Base-by-base conservation (phyloP, 2,888 invertebrate genomes). In the Odontomyia ornata region DNA sequence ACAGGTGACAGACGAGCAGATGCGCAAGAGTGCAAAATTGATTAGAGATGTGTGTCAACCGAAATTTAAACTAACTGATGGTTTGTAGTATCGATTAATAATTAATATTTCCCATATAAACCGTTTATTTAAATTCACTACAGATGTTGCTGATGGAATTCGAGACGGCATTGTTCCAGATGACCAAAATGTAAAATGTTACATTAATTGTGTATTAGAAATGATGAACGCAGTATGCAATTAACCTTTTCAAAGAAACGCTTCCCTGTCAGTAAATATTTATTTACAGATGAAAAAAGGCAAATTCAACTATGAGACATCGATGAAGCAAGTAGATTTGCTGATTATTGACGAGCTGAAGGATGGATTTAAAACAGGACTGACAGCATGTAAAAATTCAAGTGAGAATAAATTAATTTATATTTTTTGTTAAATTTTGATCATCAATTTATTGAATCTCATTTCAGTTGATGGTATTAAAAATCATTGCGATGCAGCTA, bases 41-140 rank as follows among this genome's bases (percentile, higher is more conserved):
- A 88, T 93, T 85, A 86, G 92, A 67, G 91, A 91, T 82, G 86
- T 89, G 0, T 93, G 93, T 80, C 87, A 89, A 78, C 90, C 91
- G 1, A 93, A 92, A 86, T 89, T 88, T 76, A 89, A 90, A 81
- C 88, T 86, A 7, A 87, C 88, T 62, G 87, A 89, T 80, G 91
- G 91, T 91, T 84, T 87, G 81, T 82, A 43, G 36, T 36, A 36
- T 36, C 5, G 5, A 36, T 36, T 9, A 3, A 36, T 36, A 9
- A 36, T 52, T 52, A 52, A 52, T 15, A 52, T 9, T 15, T 15
- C 13, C 7, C 52, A n/a, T 15, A 15, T 15, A 52, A n/a, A n/a
- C n/a, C n/a, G n/a, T n/a, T 52, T 52, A 9, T 52, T 52, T 9
- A 52, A 52, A 60, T 60, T 60, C 23, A 9, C 15, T 4, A 23